Conservation (phyloP, 2,113 vertebrate species). For the Dasyornis broadbenti region DNA sequence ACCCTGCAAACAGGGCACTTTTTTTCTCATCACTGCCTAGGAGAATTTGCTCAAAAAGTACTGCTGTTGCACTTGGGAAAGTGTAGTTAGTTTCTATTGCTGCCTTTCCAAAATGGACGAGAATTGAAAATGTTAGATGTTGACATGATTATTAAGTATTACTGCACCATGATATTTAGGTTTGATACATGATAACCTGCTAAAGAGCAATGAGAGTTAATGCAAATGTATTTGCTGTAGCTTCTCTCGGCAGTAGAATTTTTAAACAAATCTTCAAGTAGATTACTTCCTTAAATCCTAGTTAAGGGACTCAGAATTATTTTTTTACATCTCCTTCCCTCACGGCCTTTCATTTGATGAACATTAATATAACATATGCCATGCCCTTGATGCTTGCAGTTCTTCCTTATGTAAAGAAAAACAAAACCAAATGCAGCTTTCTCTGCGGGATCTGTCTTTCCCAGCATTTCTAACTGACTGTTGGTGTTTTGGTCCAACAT, state of each 20-base stretch:
- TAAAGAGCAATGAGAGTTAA: background rate
- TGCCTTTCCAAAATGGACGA: background rate
- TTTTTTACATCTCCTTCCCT: background rate
- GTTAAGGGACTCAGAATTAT: background rate
- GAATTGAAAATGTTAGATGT: background rate
- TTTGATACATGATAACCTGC: background rate
- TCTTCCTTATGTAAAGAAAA: background rate
- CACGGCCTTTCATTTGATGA: background rate
- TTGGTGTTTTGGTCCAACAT: background rate
- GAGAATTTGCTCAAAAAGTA: background rate
- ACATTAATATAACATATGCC: background rate
- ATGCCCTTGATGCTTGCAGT: background rate
- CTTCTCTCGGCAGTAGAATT: background rate
- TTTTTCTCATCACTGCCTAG: accelerated
- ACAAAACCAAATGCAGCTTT: background rate
- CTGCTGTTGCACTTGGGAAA: background rate
- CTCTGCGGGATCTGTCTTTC: background rate
- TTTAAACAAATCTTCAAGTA: background rate
- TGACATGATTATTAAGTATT: background rate
- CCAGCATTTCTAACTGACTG: background rate
- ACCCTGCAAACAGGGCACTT: background rate
- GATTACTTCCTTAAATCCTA: background rate
- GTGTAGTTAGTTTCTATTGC: background rate
- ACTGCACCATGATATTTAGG: background rate
- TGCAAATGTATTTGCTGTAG: background rate